Evolutionary conservation across 1,140 invertebrate species (phyloP).

Genomic region (Cydia pomonella): DNA sequence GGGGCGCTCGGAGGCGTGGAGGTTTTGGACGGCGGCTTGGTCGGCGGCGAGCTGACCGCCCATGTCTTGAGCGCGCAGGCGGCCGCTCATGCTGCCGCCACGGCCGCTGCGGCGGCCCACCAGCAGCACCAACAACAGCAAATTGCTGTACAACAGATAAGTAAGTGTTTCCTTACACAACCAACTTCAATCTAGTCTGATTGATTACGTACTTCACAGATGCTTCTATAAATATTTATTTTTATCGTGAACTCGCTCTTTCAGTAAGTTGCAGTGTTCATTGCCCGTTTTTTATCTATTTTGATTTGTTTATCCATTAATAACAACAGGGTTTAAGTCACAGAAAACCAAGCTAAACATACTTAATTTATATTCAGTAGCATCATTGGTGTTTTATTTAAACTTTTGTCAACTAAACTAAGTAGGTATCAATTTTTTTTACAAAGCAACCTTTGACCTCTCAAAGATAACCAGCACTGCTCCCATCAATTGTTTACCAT

Average conservation of each 20-base stretch:
- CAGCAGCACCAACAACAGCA: conserved; percentile 66
- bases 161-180: conserved; percentile 51
- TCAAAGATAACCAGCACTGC: background rate
- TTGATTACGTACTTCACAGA: background rate
- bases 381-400: too few relatives aligned
- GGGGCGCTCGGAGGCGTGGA: conserved; percentile 74
- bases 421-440: too few relatives aligned
- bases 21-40: conserved; percentile 67
- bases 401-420: too few relatives aligned
- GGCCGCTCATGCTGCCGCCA: conserved; percentile 69
- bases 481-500: conserved; percentile 9
- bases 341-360: too few relatives aligned
- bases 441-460: too few relatives aligned
- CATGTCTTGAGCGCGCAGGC: conserved; percentile 72
- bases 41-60: conserved; percentile 71
- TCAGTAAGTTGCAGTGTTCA: background rate
- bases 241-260: background rate
- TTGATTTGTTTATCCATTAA: too few relatives aligned
- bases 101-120: conserved; percentile 56
- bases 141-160: conserved; percentile 69
- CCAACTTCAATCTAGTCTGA: background rate
- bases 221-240: background rate
- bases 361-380: too few relatives aligned
- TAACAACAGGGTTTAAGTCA: too few relatives aligned
- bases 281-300: too few relatives aligned